These are phyloP conservation scores for Neomonachus schauinslandi DNA, from an alignment of 2,113 vertebrate genomes.

Conservation along the genomic window DNA sequence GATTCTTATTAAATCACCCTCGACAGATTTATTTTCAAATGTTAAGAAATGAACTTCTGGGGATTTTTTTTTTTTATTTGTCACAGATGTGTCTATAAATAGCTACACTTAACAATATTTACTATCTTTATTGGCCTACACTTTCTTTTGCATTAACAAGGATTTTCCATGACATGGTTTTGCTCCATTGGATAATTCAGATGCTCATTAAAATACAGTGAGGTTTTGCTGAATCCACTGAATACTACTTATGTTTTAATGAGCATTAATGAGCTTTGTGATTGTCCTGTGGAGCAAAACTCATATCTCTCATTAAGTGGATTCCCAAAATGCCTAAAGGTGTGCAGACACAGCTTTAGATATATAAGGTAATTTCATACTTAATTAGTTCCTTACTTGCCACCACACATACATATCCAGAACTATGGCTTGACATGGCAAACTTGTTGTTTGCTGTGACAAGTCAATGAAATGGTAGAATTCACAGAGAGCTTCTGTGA, in stretches of 20 bases:
- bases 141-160: constrained; percentile 39
- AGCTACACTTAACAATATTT: background rate
- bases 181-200: constrained; percentile 65
- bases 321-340: constrained; percentile 77
- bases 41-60: background rate
- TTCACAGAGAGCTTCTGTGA: constrained; percentile 30
- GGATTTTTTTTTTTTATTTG: background rate
- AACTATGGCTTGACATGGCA: constrained; percentile 50
- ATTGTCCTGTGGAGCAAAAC: constrained; percentile 74
- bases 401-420: constrained; percentile 9
- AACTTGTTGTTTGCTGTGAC: constrained; percentile 59
- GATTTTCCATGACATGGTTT: constrained; percentile 44
- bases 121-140: background rate
- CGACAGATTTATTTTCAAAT: background rate
- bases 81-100: background rate
- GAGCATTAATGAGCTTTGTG: constrained; percentile 77
- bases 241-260: constrained; percentile 71
- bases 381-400: constrained; percentile 74
- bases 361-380: constrained; percentile 77
- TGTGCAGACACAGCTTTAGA: constrained; percentile 69
- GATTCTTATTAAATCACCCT: background rate
- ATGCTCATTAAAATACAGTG: constrained; percentile 71
- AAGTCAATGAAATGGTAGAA: constrained; percentile 65
- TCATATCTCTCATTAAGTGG: constrained; percentile 77
- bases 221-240: constrained; percentile 75